Percentiles rank a stretch among this genome's conserved stretches.
Conservation (phyloP, 2,113 vertebrate genomes). For the Barbus barbus region DNA sequence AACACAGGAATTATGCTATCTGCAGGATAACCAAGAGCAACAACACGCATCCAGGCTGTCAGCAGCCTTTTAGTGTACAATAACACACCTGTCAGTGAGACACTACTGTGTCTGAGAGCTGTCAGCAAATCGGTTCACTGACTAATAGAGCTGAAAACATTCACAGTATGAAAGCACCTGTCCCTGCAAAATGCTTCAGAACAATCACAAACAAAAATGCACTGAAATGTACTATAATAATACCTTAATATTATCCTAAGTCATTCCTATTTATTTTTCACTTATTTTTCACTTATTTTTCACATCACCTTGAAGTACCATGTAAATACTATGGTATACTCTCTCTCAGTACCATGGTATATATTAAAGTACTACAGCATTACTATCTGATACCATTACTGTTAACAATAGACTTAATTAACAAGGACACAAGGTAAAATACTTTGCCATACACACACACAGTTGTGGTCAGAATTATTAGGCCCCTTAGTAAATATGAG, state of each 20-base stretch:
- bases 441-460: no score
- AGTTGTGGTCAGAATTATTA: no score
- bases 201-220: neutral
- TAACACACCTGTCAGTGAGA: neutral
- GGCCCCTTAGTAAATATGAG: no score
- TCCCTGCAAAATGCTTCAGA: neutral
- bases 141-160: neutral
- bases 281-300: no score
- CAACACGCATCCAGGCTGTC: neutral
- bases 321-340: neutral
- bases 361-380: no score
- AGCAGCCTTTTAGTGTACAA: constrained; percentile 8
- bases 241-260: no score
- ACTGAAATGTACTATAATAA: no score
- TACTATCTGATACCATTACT: neutral
- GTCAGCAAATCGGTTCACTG: neutral
- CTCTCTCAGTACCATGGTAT: neutral
- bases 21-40: neutral
- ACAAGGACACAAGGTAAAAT: neutral
- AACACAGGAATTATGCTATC: neutral
- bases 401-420: neutral
- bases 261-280: no score
- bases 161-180: neutral
- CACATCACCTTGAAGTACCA: neutral
- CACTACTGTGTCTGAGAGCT: neutral